Percentiles rank a stretch among this genome's conserved stretches.
Conservation (phyloP, 2,113 vertebrate genomes). For the Calidris pugnax region DNA sequence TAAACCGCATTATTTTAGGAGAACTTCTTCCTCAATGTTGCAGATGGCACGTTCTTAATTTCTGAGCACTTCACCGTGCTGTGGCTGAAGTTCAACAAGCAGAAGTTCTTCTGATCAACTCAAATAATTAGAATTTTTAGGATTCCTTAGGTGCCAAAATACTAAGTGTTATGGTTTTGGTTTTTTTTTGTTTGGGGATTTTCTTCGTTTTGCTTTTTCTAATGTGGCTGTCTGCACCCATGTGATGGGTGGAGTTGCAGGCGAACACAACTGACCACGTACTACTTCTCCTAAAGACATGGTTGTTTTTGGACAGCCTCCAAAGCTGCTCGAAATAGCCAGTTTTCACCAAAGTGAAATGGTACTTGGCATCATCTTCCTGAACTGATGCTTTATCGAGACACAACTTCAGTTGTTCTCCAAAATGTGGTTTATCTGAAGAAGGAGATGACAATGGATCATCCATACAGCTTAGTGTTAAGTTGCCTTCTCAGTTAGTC, state of each 20-base stretch:
- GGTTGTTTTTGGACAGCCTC: not conserved
- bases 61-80: not conserved
- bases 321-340: not conserved
- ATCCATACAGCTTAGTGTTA: not conserved
- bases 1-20: not conserved
- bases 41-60: not conserved
- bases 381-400: not conserved
- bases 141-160: not conserved
- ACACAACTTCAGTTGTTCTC: not conserved
- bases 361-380: not conserved
- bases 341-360: not conserved
- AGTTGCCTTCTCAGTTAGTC: not conserved
- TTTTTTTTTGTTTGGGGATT: not conserved
- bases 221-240: rapidly evolving
- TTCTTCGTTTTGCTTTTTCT: not conserved
- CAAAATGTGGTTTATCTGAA: not conserved
- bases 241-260: not conserved
- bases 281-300: not conserved
- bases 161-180: not conserved
- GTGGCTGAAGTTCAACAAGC: not conserved
- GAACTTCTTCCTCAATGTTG: not conserved
- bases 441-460: not conserved
- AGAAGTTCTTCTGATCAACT: not conserved
- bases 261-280: not conserved
- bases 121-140: not conserved